These are phyloP conservation scores for Chiridota heheva DNA, from an alignment of 35 echinoderm and acorn worm species.

Conservation along the genomic window DNA sequence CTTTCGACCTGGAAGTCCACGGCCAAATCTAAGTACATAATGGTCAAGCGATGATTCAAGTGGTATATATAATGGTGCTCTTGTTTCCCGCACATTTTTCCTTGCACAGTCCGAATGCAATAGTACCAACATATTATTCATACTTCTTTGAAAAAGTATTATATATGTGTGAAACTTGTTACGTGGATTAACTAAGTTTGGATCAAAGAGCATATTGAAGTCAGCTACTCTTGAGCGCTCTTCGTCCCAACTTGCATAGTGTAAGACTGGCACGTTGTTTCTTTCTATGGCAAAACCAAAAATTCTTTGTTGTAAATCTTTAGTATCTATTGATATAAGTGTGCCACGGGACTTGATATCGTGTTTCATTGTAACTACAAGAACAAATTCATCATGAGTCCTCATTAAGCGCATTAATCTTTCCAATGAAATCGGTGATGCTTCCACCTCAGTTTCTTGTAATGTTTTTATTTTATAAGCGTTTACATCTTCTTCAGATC, in stretches of 20 bases:
- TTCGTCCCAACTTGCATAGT: slow-evolving; percentile 2
- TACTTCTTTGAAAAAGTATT: background rate
- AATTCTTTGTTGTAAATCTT: slow-evolving; percentile 1
- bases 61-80: background rate
- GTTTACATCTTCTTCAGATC: no score
- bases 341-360: slow-evolving; percentile 17
- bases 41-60: slow-evolving; percentile 1
- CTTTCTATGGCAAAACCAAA: slow-evolving; percentile 33
- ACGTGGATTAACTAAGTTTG: background rate
- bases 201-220: background rate
- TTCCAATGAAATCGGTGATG: no score
- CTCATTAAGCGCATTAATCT: no score
- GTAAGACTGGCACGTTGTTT: slow-evolving; percentile 22
- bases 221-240: background rate
- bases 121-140: background rate
- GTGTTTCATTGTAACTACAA: slow-evolving; percentile 24
- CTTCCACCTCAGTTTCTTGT: no score
- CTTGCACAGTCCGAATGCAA: slow-evolving; percentile 6
- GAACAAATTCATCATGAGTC: background rate
- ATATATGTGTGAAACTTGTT: slow-evolving; percentile 28
- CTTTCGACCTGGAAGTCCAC: background rate
- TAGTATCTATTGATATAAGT: slow-evolving; percentile 22
- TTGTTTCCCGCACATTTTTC: background rate
- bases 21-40: slow-evolving; percentile 33
- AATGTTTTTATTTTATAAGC: no score